Base-by-base conservation (phyloP, 2,888 invertebrate species). In the Ferrisia virgata region DNA sequence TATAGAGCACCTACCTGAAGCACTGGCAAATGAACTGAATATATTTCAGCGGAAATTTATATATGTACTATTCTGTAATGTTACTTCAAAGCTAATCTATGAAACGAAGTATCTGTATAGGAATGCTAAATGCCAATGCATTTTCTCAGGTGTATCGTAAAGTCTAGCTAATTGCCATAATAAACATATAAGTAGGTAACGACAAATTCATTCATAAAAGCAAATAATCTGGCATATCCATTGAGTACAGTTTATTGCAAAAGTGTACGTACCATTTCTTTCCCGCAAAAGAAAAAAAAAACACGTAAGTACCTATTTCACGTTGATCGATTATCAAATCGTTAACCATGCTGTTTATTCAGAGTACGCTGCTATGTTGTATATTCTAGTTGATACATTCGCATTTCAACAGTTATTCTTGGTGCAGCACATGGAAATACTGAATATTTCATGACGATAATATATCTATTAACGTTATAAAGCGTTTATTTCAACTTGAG, bases 181-280 rank as follows among this genome's bases (percentile, higher is more conserved):
- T 64, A 64, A 64, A 64, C 64, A 64, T 31, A n/a, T n/a, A n/a
- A n/a, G n/a, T n/a, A n/a, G n/a, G n/a, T n/a, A 8, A 28, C 28
- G 15, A 64, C 64, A 15, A 64, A 64, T 64, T 64, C 64, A 64
- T 64, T 64, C 64, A 64, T 64, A 64, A 64, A 64, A 64, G 64
- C 64, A 64, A 64, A 28, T 31, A 15, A 64, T 64, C 28, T 64
- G 1, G 64, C 2, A 15, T 4, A 15, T 64, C 64, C 64, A 64
- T 64, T 64, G 28, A 64, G 15, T 15, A 13, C 28, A 64, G 28
- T 64, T 64, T 64, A 64, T 64, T 28, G 28, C 64, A 3, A 64
- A 64, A 64, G 64, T 64, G 28, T 28, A 31, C 28, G 28, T 28
- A 31, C 28, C 28, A 28, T 31, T 64, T 64, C 64, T 64, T 13